These are phyloP conservation scores for Branchellion lobata DNA, from an alignment of 2,888 invertebrate species.

Conservation along the genomic window DNA sequence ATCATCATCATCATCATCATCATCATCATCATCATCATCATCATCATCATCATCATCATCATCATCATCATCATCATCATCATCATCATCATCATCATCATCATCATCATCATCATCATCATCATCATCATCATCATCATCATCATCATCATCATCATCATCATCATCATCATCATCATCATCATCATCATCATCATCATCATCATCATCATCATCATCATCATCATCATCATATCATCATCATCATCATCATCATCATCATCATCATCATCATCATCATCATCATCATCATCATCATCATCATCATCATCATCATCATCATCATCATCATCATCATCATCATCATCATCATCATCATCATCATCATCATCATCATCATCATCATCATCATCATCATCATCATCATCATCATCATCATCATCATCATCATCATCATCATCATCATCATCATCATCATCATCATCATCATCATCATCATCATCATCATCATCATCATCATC, in stretches of 20 bases:
- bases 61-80: not conserved
- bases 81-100: not conserved
- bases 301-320: too few relatives aligned
- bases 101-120: not conserved
- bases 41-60: constrained; percentile 5
- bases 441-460: constrained; percentile 2
- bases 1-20: constrained; percentile 1
- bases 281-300: not conserved
- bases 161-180: constrained; percentile 5
- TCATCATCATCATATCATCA: not conserved
- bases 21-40: not conserved
- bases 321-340: constrained; percentile 2
- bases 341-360: not conserved
- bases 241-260: not conserved
- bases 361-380: not conserved
- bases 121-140: constrained; percentile 1
- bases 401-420: constrained; percentile 1
- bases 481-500: not conserved
- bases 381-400: not conserved
- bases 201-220: not conserved
- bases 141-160: not conserved
- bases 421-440: not conserved
- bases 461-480: not conserved
- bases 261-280: constrained; percentile 3
- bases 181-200: not conserved